Base-by-base conservation (phyloP, 2,797 vertebrate genomes). In the Calcarius lapponicus region DNA sequence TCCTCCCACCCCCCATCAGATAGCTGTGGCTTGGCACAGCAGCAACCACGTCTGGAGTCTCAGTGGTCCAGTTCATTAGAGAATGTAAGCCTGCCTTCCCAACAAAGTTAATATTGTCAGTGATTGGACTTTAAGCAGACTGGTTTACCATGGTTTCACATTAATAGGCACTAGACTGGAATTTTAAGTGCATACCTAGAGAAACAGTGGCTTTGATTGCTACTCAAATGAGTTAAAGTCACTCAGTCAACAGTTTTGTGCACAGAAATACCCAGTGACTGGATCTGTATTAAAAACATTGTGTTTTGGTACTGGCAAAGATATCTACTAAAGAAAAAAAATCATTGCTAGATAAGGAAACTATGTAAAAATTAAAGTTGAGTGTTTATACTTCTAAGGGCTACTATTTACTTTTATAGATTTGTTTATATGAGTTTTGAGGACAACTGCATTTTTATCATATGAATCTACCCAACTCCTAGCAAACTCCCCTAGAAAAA, bases 361-460 rank as follows among this genome's bases (percentile, higher is more conserved):
- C 87, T 57, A 94, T 88, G 70, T 91, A 56, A 85, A 93, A 81
- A 83, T 90, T 86, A 84, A 89, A 94, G 67, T 93, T 51, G 43
- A 96, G 80, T 97, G 95, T 97, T 97, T 97, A 91, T 95, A 70
- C 21, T 83, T 81, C 24, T 56, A 40, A 70, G 47, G 79, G 48
- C 94, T 72, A 32, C 43, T 85, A 4, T 94, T 90, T 97, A 86
- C 79, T 96, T 95, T 93, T 89, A 62, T 80, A 95, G 90, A 88
- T 95, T 95, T 97, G 95, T 97, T 97, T 96, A 93, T 87, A 80
- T 4, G 36, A 53, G 67, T 92, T 96, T 94, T 91, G 93, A 93
- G 93, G 81, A 86, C 80, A 95, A 67, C 75, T 91, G 92, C 79
- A 86, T 97, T 97, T 97, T 96, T 93, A 90, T 86, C 88, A 48